phyloP scores from a whole-genome alignment of 2,888 invertebrate species.

The Atethmia centrago region DNA sequence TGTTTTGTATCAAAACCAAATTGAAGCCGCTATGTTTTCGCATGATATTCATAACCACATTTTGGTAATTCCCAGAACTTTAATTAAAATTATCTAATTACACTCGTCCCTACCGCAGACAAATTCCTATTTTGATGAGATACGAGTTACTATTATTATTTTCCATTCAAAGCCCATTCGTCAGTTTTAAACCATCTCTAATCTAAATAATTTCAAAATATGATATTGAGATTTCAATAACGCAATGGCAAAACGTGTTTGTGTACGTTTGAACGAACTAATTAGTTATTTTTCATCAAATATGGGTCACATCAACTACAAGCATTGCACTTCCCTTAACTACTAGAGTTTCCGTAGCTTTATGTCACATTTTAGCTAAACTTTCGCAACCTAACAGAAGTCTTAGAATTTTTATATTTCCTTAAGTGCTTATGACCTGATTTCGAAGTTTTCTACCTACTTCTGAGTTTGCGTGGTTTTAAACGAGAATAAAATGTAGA shows the following conservation, averaged over 20 bases:
- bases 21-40: neutral
- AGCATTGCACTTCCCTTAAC: slow-evolving; percentile 41
- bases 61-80: slow-evolving; percentile 3
- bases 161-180: neutral
- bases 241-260: neutral
- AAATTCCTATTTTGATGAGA: slow-evolving; percentile 10
- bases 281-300: slow-evolving; percentile 14
- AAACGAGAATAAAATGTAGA: slow-evolving; percentile 33
- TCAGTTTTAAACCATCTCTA: neutral
- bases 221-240: neutral
- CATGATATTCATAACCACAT: neutral
- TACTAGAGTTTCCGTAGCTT: slow-evolving; percentile 37
- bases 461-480: slow-evolving; percentile 25
- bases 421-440: slow-evolving; percentile 55
- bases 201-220: neutral
- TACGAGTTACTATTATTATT: slow-evolving; percentile 3
- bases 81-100: slow-evolving; percentile 34
- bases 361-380: slow-evolving; percentile 43
- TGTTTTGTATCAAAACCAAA: slow-evolving; percentile 7
- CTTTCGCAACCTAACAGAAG: slow-evolving; percentile 44
- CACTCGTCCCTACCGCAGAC: neutral
- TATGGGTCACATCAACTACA: slow-evolving; percentile 37
- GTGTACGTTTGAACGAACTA: slow-evolving; percentile 3
- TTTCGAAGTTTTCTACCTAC: slow-evolving; percentile 43
- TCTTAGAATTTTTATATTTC: slow-evolving; percentile 48